Evolutionary conservation across 2,888 invertebrate species (phyloP).

Genomic region (Drosophila flavopinicola): DNA sequence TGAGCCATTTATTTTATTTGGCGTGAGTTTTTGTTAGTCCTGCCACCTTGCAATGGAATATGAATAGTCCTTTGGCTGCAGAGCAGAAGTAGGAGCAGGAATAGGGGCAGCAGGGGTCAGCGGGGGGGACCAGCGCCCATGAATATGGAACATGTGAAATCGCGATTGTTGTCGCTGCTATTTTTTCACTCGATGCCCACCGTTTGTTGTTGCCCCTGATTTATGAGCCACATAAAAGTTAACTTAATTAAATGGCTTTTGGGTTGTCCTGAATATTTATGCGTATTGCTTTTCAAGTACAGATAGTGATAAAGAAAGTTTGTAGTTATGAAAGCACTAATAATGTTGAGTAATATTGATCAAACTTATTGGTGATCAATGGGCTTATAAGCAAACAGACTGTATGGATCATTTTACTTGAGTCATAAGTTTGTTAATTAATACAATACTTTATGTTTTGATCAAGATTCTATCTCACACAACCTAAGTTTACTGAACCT

Average conservation of each 20-base stretch:
- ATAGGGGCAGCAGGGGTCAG: not conserved
- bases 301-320: not conserved
- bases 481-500: not conserved
- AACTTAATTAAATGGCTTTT: constrained; percentile 78
- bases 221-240: constrained; percentile 80
- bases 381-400: not conserved
- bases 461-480: not conserved
- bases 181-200: constrained; percentile 58
- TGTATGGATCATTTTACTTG: not conserved
- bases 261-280: constrained; percentile 69
- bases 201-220: constrained; percentile 55
- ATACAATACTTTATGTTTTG: too few relatives aligned
- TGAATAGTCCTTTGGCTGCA: constrained; percentile 23
- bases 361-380: too few relatives aligned
- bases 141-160: constrained; percentile 71
- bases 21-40: constrained; percentile 56
- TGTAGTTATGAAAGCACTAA: not conserved
- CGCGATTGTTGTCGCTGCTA: constrained; percentile 30
- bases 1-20: constrained; percentile 67
- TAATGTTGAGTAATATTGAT: too few relatives aligned
- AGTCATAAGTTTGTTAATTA: too few relatives aligned
- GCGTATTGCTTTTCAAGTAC: constrained; percentile 16
- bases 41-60: constrained; percentile 57
- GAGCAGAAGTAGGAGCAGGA: not conserved
- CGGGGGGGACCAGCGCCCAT: constrained; percentile 26